Evolutionary conservation across 2,113 vertebrate genomes (phyloP).

Genomic region (Syngnathus typhle): DNA sequence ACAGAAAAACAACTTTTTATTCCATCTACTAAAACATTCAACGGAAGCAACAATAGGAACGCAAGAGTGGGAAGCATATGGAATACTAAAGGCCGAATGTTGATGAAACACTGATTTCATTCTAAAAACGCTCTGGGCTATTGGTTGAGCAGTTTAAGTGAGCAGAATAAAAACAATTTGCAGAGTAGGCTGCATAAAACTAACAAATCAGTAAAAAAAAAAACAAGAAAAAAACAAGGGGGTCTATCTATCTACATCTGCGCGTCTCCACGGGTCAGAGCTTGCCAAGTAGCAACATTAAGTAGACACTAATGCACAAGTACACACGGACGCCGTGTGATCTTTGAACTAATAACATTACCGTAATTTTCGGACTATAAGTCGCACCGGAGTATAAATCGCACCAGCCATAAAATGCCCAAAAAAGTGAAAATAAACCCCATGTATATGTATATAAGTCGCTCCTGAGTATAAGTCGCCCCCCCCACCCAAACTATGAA

Average conservation of each 20-base stretch:
- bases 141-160: conserved; percentile 13
- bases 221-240: neutral
- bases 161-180: conserved; percentile 22
- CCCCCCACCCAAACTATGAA: too few species aligned
- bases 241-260: conserved; percentile 3
- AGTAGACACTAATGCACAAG: conserved; percentile 13
- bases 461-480: too few species aligned
- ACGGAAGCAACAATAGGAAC: conserved; percentile 20
- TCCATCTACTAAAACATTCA: conserved; percentile 37
- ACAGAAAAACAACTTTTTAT: neutral
- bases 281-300: conserved; percentile 23
- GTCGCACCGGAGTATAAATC: too few species aligned
- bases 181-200: neutral
- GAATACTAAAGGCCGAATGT: conserved; percentile 41
- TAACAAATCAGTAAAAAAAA: neutral
- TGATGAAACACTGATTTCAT: conserved; percentile 46
- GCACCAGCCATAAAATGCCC: too few species aligned
- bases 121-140: conserved; percentile 28
- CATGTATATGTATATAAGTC: too few species aligned
- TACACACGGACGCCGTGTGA: neutral
- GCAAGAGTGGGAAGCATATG: conserved; percentile 20
- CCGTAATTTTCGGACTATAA: too few species aligned
- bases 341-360: conserved; percentile 4
- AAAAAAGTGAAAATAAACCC: too few species aligned
- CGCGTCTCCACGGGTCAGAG: conserved; percentile 31